Base-by-base conservation (phyloP, 2,113 vertebrate species). In the Chinchilla lanigera region DNA sequence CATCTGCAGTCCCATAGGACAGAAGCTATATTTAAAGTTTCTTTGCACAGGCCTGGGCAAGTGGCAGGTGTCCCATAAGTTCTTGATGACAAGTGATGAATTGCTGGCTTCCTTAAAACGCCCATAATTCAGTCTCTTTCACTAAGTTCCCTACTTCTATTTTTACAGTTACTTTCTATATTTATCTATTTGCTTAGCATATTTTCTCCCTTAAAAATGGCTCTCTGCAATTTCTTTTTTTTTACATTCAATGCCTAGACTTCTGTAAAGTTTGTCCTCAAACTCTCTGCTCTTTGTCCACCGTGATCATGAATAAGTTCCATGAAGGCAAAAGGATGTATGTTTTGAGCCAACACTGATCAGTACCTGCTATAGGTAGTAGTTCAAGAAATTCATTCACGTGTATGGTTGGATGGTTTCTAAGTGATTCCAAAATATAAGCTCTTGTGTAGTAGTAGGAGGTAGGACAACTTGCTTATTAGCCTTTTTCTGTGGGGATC, bases 161-260 rank as follows among this genome's bases (percentile, higher is more conserved):
- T 67, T 82, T 94, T 90, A 50, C 4, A 71, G 35, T 78, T 38
- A 69, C 8, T 90, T 41, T 81, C 80, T 84, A 54, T 47, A 69
- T 86, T 84, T 90, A 54, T 77, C 67, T 61, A 65, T 93, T 92
- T 87, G 84, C n/a, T 90, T 86, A 77, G 56, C 19, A 47, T 95
- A 86, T 78, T 35, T 71, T 52, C 20, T 44, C 35, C 26, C 60
- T 56, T 77, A 54, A 44, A 94, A 92, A 86, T 83, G 16, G 58
- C 41, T 89, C 20, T 86, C 47, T 56, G n/a, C 8, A 88, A 54
- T 77, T 92, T 84, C n/a, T n/a, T 75, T 65, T 63, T 67, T 71
- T 75, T 24, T 47, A 26, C 35, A 84, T 26, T 95, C 9, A 52
- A 47, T 65, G 38, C n/a, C 73, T 67, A 81, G n/a, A 56, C 2